A percentile compares a stretch with the other conserved stretches of the same genome.
Conservation (phyloP, 1,140 invertebrate genomes). For the Hormaphis cornu region DNA sequence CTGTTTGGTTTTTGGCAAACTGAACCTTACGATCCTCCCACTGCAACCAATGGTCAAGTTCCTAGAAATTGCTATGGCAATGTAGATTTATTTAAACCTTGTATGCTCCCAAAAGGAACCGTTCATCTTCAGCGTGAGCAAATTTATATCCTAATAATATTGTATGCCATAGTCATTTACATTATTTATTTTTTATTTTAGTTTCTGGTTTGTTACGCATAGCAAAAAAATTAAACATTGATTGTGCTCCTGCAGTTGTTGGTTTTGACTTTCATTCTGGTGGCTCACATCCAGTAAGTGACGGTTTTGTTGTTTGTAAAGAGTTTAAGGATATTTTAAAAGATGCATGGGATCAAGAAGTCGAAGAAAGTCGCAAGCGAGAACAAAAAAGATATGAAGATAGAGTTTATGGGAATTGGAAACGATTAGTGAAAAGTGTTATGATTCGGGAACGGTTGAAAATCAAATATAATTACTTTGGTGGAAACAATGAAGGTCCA, state of each 20-base stretch:
- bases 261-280: slow-evolving; percentile 89
- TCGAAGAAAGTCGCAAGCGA: slow-evolving; percentile 57
- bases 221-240: slow-evolving; percentile 82
- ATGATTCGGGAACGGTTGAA: slow-evolving; percentile 73
- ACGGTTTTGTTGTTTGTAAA: slow-evolving; percentile 88
- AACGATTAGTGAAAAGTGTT: slow-evolving; percentile 71
- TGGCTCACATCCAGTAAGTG: slow-evolving; percentile 72
- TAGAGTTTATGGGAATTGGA: slow-evolving; percentile 83
- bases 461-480: slow-evolving; percentile 61
- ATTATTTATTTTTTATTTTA: slow-evolving; percentile 43
- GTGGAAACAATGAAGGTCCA: neutral
- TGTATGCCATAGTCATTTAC: too few relatives aligned
- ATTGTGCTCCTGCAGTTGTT: slow-evolving; percentile 86
- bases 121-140: too few relatives aligned
- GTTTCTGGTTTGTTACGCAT: slow-evolving; percentile 76
- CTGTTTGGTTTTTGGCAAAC: slow-evolving; percentile 96
- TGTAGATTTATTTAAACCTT: slow-evolving; percentile 88
- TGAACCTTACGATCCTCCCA: slow-evolving; percentile 73
- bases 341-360: slow-evolving; percentile 78
- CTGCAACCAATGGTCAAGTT: slow-evolving; percentile 80
- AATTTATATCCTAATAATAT: too few relatives aligned
- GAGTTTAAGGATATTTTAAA: slow-evolving; percentile 75
- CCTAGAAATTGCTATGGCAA: slow-evolving; percentile 97
- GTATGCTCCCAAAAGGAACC: slow-evolving; percentile 68
- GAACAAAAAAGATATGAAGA: slow-evolving; percentile 68